Evolutionary conservation across 2,888 invertebrate species (phyloP).

Genomic region (Bombylius major): DNA sequence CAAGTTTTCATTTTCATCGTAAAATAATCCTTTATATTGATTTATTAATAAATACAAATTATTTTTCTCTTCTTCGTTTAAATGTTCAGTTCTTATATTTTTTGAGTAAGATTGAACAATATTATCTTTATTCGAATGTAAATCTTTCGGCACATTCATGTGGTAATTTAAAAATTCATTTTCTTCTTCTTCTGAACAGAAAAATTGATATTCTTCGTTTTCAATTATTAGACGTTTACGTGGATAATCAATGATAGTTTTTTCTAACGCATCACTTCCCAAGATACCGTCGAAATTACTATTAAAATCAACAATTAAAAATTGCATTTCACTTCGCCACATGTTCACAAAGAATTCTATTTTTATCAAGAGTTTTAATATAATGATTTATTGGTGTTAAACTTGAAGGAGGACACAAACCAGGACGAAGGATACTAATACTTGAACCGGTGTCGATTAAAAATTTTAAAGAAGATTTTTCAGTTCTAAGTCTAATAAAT

Average conservation of each 20-base stretch:
- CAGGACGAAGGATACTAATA: not conserved
- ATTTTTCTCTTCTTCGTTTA: constrained; percentile 2
- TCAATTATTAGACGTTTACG: not conserved
- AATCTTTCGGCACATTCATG: not conserved
- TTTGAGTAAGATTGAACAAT: not conserved
- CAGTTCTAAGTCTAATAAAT: not conserved
- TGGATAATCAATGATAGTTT: not conserved
- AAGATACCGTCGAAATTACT: not conserved
- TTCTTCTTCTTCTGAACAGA: constrained; percentile 1
- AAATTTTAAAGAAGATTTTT: not conserved
- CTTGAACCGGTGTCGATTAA: not conserved
- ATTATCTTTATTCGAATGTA: not conserved
- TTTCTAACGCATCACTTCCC: not conserved
- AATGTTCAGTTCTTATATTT: constrained; percentile 1
- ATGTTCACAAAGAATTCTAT: not conserved
- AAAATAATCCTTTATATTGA: not conserved
- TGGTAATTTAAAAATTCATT: not conserved
- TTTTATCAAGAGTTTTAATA: not conserved
- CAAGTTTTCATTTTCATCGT: not conserved
- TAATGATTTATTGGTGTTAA: not conserved
- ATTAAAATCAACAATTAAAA: not conserved
- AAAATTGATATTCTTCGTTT: not conserved
- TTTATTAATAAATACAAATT: not conserved
- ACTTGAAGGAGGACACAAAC: not conserved
- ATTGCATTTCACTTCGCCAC: not conserved